Evolutionary conservation across 2,797 vertebrate species (phyloP).

Genomic region (Ibycter americanus): DNA sequence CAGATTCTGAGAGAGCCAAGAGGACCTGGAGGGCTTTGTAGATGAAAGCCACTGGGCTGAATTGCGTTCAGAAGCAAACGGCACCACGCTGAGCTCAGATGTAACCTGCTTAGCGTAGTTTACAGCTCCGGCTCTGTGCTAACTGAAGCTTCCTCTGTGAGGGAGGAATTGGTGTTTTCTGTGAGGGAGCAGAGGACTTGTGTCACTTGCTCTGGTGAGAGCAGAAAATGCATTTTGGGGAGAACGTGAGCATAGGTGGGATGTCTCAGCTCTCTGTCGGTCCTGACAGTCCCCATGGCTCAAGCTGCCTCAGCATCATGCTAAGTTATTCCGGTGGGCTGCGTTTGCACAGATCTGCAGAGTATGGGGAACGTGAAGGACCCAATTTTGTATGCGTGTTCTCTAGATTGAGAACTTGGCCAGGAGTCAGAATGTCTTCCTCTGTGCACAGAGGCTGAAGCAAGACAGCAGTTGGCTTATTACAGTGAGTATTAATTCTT

Average conservation of each 20-base stretch:
- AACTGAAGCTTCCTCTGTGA: not conserved
- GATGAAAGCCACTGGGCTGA: conserved; percentile 28
- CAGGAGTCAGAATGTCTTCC: not conserved
- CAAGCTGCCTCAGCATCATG: not conserved
- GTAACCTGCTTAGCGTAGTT: not conserved
- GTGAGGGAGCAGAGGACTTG: not conserved
- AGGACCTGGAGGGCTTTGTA: conserved; percentile 36
- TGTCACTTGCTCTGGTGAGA: not conserved
- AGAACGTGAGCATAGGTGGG: fast-evolving
- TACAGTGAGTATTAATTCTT: not conserved
- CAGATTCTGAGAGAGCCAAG: not conserved
- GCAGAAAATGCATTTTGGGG: not conserved
- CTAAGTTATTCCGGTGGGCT: not conserved
- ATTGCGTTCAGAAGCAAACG: not conserved
- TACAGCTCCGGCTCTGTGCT: not conserved
- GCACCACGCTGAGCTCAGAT: conserved; percentile 23
- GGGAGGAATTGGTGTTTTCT: not conserved
- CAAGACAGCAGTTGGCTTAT: not conserved
- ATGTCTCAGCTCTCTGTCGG: not conserved
- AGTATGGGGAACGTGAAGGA: not conserved
- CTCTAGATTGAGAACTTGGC: not conserved
- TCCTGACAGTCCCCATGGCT: not conserved
- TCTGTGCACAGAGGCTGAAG: not conserved
- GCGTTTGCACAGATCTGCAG: not conserved
- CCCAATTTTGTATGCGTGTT: fast-evolving